A percentile compares a stretch with the other conserved stretches of the same genome.
Conservation (phyloP, 2,113 vertebrate genomes). For the Athene cunicularia region DNA sequence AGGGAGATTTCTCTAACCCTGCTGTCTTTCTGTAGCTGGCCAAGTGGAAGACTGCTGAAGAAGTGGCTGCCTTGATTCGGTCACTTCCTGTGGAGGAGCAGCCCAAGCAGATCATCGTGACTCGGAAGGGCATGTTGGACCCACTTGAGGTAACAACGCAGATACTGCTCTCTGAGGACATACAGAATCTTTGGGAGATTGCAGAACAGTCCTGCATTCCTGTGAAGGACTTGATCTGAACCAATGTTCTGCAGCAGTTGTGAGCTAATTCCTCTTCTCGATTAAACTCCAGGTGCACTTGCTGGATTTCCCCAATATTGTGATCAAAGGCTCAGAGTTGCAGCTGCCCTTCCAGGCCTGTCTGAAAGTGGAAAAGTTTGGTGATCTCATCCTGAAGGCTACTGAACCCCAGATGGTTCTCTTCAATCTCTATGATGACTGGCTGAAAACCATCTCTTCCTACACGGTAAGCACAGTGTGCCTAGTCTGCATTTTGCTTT, state of each 20-base stretch:
- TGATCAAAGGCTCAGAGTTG: conserved; percentile 98
- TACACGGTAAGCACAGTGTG: conserved; percentile 85
- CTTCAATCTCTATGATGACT: conserved; percentile 98
- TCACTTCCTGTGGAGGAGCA: conserved; percentile 98
- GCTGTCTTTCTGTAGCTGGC: conserved; percentile 82
- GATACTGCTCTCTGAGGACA: background rate
- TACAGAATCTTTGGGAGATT: background rate
- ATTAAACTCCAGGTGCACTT: conserved; percentile 88
- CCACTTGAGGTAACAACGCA: conserved; percentile 87
- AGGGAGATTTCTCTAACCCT: background rate
- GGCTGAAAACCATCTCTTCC: conserved; percentile 99
- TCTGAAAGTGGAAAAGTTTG: conserved; percentile 98
- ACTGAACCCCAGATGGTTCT: conserved; percentile 99
- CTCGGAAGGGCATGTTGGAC: conserved; percentile 98
- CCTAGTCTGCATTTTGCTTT: background rate
- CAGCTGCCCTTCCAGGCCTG: conserved; percentile 99
- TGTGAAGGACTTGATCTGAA: background rate
- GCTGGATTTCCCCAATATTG: conserved; percentile 99
- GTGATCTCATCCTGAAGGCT: conserved; percentile 97
- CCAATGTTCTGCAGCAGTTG: background rate
- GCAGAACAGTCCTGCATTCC: background rate
- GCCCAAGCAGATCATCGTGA: conserved; percentile 99
- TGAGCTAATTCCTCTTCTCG: background rate
- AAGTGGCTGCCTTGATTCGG: conserved; percentile 96
- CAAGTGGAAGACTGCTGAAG: conserved; percentile 99